Percentiles rank a stretch among this genome's conserved stretches.
phyloP scores from a whole-genome alignment of 2,888 invertebrate genomes.

The Plusia festucae region DNA sequence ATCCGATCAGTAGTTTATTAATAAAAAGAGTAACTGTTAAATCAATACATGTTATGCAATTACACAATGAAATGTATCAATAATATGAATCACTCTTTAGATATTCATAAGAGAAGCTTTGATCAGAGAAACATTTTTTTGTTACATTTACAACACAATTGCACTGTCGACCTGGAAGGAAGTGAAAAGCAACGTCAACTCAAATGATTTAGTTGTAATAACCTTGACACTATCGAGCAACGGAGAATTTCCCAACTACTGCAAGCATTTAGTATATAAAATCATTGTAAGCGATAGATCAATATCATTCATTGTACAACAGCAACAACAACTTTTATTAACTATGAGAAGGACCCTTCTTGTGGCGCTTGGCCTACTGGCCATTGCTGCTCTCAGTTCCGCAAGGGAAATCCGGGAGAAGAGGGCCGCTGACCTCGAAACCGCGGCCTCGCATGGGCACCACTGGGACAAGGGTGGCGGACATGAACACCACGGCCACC shows the following conservation, averaged over 20 bases:
- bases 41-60: too few species aligned
- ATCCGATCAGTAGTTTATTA: too few species aligned
- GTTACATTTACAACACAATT: conserved; percentile 12
- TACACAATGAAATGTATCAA: too few species aligned
- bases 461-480: conserved; percentile 77
- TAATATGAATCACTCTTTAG: too few species aligned
- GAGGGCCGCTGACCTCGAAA: conserved; percentile 84
- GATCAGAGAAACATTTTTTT: not conserved
- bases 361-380: conserved; percentile 77
- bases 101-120: too few species aligned
- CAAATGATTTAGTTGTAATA: conserved; percentile 47
- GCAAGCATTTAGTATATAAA: conserved; percentile 72
- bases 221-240: conserved; percentile 70
- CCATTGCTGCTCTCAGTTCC: conserved; percentile 83
- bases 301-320: conserved; percentile 65
- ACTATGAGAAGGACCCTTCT: conserved; percentile 75
- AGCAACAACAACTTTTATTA: conserved; percentile 61
- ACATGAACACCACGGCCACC: conserved; percentile 90
- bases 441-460: conserved; percentile 78
- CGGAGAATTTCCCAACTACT: conserved; percentile 68
- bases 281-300: conserved; percentile 64
- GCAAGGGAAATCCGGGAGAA: conserved; percentile 84
- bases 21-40: too few species aligned
- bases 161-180: conserved; percentile 42
- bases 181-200: conserved; percentile 32